These are phyloP conservation scores for Characodon lateralis DNA, from an alignment of 2,797 vertebrate species.

Conservation along the genomic window DNA sequence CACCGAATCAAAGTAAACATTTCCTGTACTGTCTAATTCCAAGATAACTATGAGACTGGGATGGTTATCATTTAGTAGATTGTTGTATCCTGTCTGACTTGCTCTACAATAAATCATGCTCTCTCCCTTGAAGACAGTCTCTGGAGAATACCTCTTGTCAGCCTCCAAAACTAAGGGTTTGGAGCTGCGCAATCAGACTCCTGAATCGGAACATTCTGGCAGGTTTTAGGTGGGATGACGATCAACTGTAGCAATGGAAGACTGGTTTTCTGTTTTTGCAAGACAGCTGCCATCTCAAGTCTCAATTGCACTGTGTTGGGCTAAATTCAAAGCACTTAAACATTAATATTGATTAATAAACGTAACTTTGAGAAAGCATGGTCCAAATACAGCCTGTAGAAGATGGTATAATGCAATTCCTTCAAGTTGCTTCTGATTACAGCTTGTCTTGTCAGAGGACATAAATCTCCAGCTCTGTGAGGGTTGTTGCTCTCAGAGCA, in stretches of 20 bases:
- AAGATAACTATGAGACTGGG: not conserved
- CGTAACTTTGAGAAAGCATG: not conserved
- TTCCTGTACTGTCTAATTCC: no score
- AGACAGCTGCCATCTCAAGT: not conserved
- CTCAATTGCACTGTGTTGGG: not conserved
- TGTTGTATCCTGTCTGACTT: not conserved
- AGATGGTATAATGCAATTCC: not conserved
- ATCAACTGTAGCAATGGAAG: not conserved
- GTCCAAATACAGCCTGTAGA: not conserved
- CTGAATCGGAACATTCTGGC: not conserved
- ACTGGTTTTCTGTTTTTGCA: not conserved
- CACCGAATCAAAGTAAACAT: not conserved
- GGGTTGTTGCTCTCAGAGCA: not conserved
- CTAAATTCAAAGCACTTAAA: not conserved
- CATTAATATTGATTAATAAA: no score
- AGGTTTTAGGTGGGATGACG: slow-evolving; percentile 4
- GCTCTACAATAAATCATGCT: not conserved
- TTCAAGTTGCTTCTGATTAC: not conserved
- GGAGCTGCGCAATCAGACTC: not conserved
- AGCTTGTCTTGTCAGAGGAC: not conserved
- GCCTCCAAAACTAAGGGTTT: not conserved
- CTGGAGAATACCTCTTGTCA: slow-evolving; percentile 2
- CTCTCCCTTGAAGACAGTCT: not conserved
- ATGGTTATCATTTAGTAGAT: not conserved
- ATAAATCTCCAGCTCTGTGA: not conserved